A percentile compares a stretch with the other conserved stretches of the same genome.
Conservation (phyloP, 2,888 invertebrate species). For the Pseudolycoriella hygida region DNA sequence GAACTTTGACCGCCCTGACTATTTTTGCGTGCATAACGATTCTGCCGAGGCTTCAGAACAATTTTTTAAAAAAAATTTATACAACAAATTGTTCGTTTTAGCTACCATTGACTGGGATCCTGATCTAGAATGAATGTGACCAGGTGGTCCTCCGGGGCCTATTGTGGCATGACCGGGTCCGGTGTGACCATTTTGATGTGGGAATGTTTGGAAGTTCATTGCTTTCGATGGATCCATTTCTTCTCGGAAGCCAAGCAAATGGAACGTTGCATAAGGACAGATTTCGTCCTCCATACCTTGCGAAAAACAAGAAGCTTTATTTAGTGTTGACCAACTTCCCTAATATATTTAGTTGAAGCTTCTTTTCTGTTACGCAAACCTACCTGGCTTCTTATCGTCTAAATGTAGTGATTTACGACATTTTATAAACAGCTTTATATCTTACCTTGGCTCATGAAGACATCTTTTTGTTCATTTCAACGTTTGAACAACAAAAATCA, state of each 20-base stretch:
- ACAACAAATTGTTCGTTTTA: neutral
- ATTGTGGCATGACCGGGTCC: slow-evolving; percentile 59
- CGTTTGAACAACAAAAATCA: too few relatives aligned
- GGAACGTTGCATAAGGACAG: slow-evolving; percentile 94
- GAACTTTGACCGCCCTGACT: slow-evolving; percentile 69
- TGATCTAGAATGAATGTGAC: slow-evolving; percentile 64
- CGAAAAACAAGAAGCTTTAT: slow-evolving; percentile 6
- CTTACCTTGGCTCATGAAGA: too few relatives aligned
- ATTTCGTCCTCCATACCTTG: slow-evolving; percentile 91
- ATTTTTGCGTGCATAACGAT: slow-evolving; percentile 51
- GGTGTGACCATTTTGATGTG: slow-evolving; percentile 46
- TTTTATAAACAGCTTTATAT: too few relatives aligned
- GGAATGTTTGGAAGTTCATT: slow-evolving; percentile 76
- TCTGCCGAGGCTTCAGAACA: slow-evolving; percentile 41
- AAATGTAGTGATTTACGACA: too few relatives aligned
- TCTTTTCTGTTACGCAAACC: too few relatives aligned
- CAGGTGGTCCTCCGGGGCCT: slow-evolving; percentile 59
- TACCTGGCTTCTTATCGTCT: too few relatives aligned
- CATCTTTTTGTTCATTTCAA: too few relatives aligned
- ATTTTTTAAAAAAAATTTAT: slow-evolving; percentile 10
- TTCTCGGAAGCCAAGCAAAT: slow-evolving; percentile 83
- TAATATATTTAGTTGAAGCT: too few relatives aligned
- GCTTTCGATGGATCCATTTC: slow-evolving; percentile 89
- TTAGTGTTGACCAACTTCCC: too few relatives aligned
- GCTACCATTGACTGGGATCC: slow-evolving; percentile 77